These are phyloP conservation scores for Diaperis boleti DNA, from an alignment of 2,888 invertebrate genomes.

Conservation along the genomic window DNA sequence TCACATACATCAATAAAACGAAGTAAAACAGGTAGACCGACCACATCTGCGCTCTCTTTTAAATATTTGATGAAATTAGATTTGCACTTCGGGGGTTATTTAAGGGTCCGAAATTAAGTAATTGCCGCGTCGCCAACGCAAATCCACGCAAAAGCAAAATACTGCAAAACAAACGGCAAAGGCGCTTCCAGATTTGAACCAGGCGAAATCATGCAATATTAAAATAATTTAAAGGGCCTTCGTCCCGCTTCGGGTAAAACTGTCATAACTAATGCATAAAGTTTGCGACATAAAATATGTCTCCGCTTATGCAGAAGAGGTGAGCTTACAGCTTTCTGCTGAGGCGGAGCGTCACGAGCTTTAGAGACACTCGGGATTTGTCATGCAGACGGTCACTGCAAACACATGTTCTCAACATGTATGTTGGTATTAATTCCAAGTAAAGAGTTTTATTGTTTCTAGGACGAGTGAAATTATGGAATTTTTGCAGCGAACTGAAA, in stretches of 20 bases:
- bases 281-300: slow-evolving; percentile 57
- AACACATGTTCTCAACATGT: slow-evolving; percentile 24
- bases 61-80: slow-evolving; percentile 51
- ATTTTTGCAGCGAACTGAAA: too few relatives aligned
- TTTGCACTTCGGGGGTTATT: slow-evolving; percentile 40
- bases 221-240: slow-evolving; percentile 63
- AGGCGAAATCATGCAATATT: slow-evolving; percentile 63
- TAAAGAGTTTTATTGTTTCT: slow-evolving; percentile 16
- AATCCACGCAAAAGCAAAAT: slow-evolving; percentile 46
- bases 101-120: slow-evolving; percentile 39
- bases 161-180: slow-evolving; percentile 48
- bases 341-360: slow-evolving; percentile 42
- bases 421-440: slow-evolving; percentile 34
- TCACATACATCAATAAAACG: slow-evolving; percentile 51
- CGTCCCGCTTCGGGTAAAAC: slow-evolving; percentile 48
- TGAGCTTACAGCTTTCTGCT: slow-evolving; percentile 48
- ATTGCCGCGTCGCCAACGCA: slow-evolving; percentile 39
- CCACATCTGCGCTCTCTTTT: slow-evolving; percentile 33
- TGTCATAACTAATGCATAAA: slow-evolving; percentile 56
- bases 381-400: slow-evolving; percentile 46
- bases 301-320: slow-evolving; percentile 57
- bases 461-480: too few relatives aligned
- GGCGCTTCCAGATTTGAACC: slow-evolving; percentile 61
- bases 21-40: slow-evolving; percentile 43
- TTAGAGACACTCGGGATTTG: slow-evolving; percentile 56